Evolutionary conservation across 2,888 invertebrate genomes (phyloP), one percentile per base, ranked within the genome.

Genomic region (Aphodius sticticus): DNA sequence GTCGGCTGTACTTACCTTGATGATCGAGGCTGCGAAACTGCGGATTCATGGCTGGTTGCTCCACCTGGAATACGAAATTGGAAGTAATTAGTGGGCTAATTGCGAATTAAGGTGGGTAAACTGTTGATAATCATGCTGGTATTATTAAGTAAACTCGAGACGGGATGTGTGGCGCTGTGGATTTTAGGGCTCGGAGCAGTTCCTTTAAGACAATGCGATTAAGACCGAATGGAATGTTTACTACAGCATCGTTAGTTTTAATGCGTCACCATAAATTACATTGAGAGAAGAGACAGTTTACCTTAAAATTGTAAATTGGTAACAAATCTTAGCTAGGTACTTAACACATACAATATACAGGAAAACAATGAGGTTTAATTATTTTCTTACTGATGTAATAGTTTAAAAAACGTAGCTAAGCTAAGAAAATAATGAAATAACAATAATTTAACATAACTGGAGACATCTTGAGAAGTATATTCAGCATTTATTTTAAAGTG

Each of bases 21-120:
- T 53, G 53, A 7, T 53, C 53, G 53, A 53, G 53, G 12, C 53
- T 53, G 12, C 53, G 53, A 53, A 53, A 53, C 53, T 53, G 53
- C 53, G 53, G 53, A 53, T 53, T 53, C 53, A 53, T 53, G 7
- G 53, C 53, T 53, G 53, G 6, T 5, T 53, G 9, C 53, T 53
- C 53, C 53, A 53, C 53, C 53, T 53, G 53, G 53, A 53, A 53
- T 53, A 53, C 53, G 9, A 53, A 53, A 53, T 53, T 53, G 53
- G 53, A 12, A 7, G 53, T 53, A 53, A 53, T 53, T 53, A 53
- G 53, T 53, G 53, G 53, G 53, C 53, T 53, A 53, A 53, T 53
- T 53, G 53, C 53, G 53, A 53, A 53, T 53, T 53, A 53, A 53
- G 53, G 53, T 53, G 53, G 53, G 53, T 53, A 53, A 53, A 53